Conservation (phyloP, 1,140 invertebrate genomes). For the Drosophila nebulosa region DNA sequence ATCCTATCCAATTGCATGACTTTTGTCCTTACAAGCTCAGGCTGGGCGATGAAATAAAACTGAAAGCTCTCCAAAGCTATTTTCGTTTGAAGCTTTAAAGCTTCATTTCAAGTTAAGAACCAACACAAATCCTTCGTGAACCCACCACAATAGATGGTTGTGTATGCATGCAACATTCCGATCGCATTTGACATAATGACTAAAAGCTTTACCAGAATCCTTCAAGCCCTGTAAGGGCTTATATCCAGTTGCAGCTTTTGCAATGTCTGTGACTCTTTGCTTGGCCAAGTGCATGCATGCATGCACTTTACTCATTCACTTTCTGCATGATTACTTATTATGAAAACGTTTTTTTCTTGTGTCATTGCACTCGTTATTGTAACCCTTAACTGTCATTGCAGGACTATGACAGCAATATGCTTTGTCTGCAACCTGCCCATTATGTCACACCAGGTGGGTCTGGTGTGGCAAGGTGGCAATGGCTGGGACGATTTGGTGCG, state of each 20-base stretch:
- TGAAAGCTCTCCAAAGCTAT: too few species aligned
- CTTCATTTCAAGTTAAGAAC: too few species aligned
- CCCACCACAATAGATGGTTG: background rate
- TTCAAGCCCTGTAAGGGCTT: background rate
- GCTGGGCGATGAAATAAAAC: too few species aligned
- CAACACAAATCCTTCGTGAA: too few species aligned
- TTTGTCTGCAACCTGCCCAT: slow-evolving; percentile 97
- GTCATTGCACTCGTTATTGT: background rate
- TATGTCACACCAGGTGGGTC: slow-evolving; percentile 94
- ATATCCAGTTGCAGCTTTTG: too few species aligned
- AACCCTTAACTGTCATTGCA: slow-evolving; percentile 81
- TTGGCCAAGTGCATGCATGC: background rate
- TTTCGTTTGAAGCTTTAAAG: background rate
- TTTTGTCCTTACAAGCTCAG: background rate
- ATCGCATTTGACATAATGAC: background rate
- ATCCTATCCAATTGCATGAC: background rate
- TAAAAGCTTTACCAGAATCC: background rate
- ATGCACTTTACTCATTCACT: background rate
- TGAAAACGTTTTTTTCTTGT: background rate
- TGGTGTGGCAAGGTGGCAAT: slow-evolving; percentile 95
- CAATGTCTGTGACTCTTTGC: too few species aligned
- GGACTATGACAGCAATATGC: slow-evolving; percentile 95
- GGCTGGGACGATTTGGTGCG: slow-evolving; percentile 94
- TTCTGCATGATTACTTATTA: background rate
- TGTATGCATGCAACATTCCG: background rate